Percentiles rank a stretch among this genome's conserved stretches.
phyloP scores from a whole-genome alignment of 2,797 vertebrate species.

The Pseudocheirus occidentalis region DNA sequence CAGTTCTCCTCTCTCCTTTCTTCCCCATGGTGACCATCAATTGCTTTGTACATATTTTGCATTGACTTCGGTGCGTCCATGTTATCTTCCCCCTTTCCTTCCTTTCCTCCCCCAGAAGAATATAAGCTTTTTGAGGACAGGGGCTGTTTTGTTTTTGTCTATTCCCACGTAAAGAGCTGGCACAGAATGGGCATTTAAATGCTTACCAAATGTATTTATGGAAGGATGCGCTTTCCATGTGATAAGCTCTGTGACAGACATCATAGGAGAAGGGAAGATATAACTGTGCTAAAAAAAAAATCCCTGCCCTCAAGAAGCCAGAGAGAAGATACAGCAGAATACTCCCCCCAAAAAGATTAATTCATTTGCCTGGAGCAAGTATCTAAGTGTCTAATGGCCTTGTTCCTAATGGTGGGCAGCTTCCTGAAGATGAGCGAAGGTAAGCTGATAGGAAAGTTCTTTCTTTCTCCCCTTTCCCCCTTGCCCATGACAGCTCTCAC shows the following conservation, averaged over 20 bases:
- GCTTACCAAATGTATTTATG: neutral
- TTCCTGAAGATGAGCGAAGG: neutral
- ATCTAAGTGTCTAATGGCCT: neutral
- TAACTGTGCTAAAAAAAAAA: neutral
- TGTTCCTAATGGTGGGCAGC: neutral
- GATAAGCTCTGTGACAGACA: neutral
- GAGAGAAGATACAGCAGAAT: neutral
- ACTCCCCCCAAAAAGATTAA: neutral
- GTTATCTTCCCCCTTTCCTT: neutral
- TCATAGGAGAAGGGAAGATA: neutral
- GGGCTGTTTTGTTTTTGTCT: neutral
- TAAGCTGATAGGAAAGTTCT: neutral
- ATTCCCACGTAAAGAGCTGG: neutral
- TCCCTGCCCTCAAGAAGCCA: neutral
- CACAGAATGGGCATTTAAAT: neutral
- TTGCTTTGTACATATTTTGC: neutral
- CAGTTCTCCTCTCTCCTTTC: neutral
- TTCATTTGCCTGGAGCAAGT: neutral
- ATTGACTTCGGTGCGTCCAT: neutral
- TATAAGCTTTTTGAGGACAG: neutral
- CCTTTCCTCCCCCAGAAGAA: neutral
- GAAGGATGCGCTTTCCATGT: neutral
- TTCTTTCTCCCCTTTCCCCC: neutral
- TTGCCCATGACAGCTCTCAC: neutral
- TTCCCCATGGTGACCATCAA: neutral